Evolutionary conservation across 2,797 vertebrate genomes (phyloP).

Genomic region (Pteropus rufus): DNA sequence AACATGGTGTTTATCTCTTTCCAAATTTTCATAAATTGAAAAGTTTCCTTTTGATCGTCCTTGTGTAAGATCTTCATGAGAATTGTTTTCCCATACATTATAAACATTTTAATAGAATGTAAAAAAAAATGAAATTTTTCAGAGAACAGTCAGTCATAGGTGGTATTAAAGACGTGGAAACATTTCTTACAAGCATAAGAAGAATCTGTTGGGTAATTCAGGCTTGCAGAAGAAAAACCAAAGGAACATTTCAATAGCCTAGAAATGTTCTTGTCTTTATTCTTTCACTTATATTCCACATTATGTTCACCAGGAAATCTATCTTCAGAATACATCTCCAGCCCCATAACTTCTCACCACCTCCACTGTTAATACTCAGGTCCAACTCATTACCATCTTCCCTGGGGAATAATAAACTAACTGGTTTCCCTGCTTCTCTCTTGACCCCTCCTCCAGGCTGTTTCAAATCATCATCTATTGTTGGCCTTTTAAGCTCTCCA

Average conservation of each 20-base stretch:
- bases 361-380: neutral
- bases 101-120: neutral
- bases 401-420: neutral
- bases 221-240: neutral
- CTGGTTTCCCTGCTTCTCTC: neutral
- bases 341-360: neutral
- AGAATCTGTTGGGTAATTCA: neutral
- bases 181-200: neutral
- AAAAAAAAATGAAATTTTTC: neutral
- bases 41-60: neutral
- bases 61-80: neutral
- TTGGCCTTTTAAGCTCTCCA: neutral
- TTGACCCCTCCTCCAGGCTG: neutral
- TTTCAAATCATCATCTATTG: neutral
- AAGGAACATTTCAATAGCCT: neutral
- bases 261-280: neutral
- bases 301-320: neutral
- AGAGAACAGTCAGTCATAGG: neutral
- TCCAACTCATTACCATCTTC: neutral
- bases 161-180: neutral
- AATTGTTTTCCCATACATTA: neutral
- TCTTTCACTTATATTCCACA: neutral
- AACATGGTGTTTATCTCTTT: neutral
- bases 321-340: neutral
- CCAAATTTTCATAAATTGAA: constrained; percentile 1